Evolutionary conservation across 2,797 vertebrate species (phyloP), one percentile per base, ranked within the genome.

Genomic region (Melanotaenia trifasciata): DNA sequence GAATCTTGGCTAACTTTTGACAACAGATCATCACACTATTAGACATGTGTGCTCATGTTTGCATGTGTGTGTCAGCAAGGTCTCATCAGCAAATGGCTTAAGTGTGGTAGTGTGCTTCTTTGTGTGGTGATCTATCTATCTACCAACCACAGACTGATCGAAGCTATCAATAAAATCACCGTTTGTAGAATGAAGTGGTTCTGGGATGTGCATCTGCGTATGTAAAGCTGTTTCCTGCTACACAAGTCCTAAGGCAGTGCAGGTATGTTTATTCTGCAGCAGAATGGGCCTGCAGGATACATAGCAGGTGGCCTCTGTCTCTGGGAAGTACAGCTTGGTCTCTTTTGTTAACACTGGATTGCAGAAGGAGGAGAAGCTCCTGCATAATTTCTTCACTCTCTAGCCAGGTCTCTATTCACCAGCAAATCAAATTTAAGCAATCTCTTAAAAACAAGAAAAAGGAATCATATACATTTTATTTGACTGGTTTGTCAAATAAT

Each of bases 251-350:
- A n/a, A 24, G 81, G 67, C 36, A 16, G 74, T 77, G 72, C 81
- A 79, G 84, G 83, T 88, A 86, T 92, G 84, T 91, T 91, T 86
- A 80, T 47, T 68, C 68, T 72, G 70, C 74, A 64, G 70, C 66
- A 82, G 76, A 90, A 87, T 81, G 72, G 72, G 74, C 84, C 88
- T 85, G 86, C 86, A 80, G 88, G 74, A 85, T 28, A 59, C 63
- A 76, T 78, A 79, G 89, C 93, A 93, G 91, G 87, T 93, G 90
- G 85, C 81, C 84, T 77, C 70, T 4, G 79, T 92, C 80, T 81
- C 63, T 51, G 38, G 59, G 67, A 76, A 77, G 81, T 85, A 79
- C 71, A 79, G 76, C 87, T 88, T 80, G 59, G 79, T 83, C 65
- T 76, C 40, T 38, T 79, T 72, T 92, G 90, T 88, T 91, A 81